phyloP scores from a whole-genome alignment of 2,797 vertebrate genomes.

The Cyclopterus lumpus region DNA sequence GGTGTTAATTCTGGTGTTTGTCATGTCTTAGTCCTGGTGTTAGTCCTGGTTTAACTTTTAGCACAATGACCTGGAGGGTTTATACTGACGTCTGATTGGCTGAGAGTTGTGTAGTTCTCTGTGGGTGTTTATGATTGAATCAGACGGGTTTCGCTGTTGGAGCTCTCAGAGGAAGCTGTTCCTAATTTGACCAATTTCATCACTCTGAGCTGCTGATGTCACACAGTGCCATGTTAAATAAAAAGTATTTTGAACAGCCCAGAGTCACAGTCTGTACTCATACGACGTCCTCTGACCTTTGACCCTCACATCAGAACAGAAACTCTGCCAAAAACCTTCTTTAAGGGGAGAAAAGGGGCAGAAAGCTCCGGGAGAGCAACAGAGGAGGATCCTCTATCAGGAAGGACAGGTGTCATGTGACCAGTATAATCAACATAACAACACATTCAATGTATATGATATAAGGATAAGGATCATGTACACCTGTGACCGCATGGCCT shows the following conservation, averaged over 20 bases:
- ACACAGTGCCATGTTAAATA: slow-evolving; percentile 16
- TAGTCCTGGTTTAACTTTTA: neutral
- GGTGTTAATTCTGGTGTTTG: neutral
- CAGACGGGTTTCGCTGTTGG: slow-evolving; percentile 42
- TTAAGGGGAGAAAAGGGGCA: no score
- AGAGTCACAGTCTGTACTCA: no score
- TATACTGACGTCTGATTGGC: neutral
- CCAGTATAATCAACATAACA: no score
- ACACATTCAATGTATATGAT: no score
- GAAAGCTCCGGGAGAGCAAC: no score
- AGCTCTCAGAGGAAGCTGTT: neutral
- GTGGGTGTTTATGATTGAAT: slow-evolving; percentile 22
- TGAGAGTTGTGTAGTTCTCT: neutral
- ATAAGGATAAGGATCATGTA: no score
- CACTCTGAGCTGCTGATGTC: slow-evolving; percentile 49
- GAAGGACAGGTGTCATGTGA: no score
- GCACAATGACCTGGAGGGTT: neutral
- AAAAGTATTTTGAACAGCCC: no score
- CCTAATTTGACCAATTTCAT: slow-evolving; percentile 67
- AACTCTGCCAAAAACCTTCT: no score
- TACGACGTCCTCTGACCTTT: no score
- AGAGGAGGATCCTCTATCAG: no score
- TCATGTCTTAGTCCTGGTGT: neutral
- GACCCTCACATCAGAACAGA: no score
- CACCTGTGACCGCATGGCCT: neutral